Conservation (phyloP, 2,113 vertebrate genomes). For the Emydocephalus ijimae region DNA sequence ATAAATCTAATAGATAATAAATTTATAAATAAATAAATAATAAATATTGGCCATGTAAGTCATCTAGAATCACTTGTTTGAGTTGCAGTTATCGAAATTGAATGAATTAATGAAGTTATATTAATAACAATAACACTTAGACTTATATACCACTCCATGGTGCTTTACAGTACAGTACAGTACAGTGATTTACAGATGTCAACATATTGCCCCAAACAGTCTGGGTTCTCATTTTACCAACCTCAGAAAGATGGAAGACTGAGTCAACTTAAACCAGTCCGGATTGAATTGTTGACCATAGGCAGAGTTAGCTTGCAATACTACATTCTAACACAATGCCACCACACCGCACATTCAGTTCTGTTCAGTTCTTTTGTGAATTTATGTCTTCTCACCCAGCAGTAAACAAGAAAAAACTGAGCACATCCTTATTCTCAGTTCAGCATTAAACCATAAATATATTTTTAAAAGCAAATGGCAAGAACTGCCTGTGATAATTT, state of each 20-base stretch:
- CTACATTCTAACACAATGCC: no score
- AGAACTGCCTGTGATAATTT: background rate
- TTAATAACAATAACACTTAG: background rate
- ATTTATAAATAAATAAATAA: background rate
- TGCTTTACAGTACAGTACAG: no score
- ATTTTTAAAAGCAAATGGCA: background rate
- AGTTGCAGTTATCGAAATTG: background rate
- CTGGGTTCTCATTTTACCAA: no score
- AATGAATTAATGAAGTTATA: background rate
- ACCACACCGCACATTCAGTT: background rate
- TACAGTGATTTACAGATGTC: no score
- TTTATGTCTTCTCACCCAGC: background rate
- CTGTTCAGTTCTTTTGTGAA: background rate
- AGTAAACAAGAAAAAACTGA: background rate
- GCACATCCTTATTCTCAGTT: background rate
- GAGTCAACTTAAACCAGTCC: no score
- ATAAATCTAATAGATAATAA: background rate
- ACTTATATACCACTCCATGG: background rate
- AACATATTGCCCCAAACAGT: no score
- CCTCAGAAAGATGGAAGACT: no score
- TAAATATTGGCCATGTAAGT: background rate
- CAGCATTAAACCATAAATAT: background rate
- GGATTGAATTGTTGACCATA: no score
- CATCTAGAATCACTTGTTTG: background rate
- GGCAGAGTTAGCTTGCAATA: no score